These are phyloP conservation scores for Sinodicranocentrus sp. DNA, from an alignment of 2,888 invertebrate genomes.

Conservation along the genomic window DNA sequence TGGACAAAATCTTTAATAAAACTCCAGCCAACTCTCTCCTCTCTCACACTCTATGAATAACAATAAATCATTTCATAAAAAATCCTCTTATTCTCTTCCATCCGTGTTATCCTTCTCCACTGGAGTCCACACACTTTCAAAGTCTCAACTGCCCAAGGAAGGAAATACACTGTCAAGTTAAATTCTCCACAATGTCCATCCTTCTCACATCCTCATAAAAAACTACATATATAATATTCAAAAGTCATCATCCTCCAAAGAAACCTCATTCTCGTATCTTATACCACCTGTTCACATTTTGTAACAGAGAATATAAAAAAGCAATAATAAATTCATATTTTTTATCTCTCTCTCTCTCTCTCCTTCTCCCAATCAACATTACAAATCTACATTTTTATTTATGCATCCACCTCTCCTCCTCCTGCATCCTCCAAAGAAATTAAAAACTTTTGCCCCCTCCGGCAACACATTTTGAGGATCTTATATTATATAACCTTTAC, in stretches of 20 bases:
- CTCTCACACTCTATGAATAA: slow-evolving; percentile 45
- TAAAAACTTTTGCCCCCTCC: too few relatives aligned
- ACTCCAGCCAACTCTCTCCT: background rate
- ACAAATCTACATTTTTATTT: too few relatives aligned
- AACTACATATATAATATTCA: background rate
- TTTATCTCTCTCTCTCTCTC: background rate
- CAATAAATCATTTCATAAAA: slow-evolving; percentile 67
- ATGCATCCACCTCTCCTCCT: too few relatives aligned
- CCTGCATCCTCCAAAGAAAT: too few relatives aligned
- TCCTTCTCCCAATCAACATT: too few relatives aligned
- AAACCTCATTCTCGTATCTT: background rate
- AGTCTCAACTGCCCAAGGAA: background rate
- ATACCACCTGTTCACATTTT: background rate
- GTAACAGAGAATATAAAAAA: background rate
- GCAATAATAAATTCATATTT: background rate
- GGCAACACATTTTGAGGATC: too few relatives aligned
- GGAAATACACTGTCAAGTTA: slow-evolving; percentile 13
- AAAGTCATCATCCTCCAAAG: background rate
- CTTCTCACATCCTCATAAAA: background rate
- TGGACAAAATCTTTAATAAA: slow-evolving; percentile 60
- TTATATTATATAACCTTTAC: too few relatives aligned
- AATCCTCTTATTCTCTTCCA: slow-evolving; percentile 62
- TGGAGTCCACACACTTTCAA: slow-evolving; percentile 39
- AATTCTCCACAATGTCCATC: slow-evolving; percentile 9
- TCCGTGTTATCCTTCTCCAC: slow-evolving; percentile 57